Evolutionary conservation across 2,113 vertebrate species (phyloP), one percentile per base, ranked within the genome.

Genomic region (Mustela nigripes): DNA sequence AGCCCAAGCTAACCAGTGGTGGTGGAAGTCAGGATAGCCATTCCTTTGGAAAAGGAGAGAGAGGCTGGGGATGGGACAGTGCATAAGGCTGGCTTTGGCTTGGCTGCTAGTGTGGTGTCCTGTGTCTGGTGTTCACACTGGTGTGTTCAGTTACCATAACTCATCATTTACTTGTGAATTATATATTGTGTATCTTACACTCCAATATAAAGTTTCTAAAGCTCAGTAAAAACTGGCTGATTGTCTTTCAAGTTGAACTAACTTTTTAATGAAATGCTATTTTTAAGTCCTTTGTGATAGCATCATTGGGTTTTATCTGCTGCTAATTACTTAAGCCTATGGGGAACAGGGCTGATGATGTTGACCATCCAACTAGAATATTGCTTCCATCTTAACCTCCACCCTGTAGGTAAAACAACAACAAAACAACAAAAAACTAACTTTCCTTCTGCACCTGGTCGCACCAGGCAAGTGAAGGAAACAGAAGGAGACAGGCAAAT

Each of bases 221-320:
- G 56, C 8, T n/a, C 33, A 88, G 28, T 33, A 73, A 84, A 91
- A 84, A 65, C 62, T 62, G 84, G 48, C 62, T 84, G 33, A 36
- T 48, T 89, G 84, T 79, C 42, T 88, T 36, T 71, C 74, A 93
- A 76, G 39, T 90, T 6, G 31, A 93, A 71, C 58, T 71, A 33
- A 69, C 28, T 91, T 79, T 92, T 71, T 71, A 73, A 62, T 56
- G 19, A 87, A 69, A 82, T 74, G 3, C 63, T 91, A 28, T 58
- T 50, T 92, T 94, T 71, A 80, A 58, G 11, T 69, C 22, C 28
- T 67, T 79, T 89, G 50, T 48, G 74, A 36, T 56, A 45, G 11
- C 86, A 71, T 39, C 28, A 22, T 60, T 56, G 67, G 36, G 39
- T 96, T 95, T 95, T 82, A 76, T 83, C 80, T 97, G n/a, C 62